Evolutionary conservation across 2,888 invertebrate genomes (phyloP).

Genomic region (Eurois occulta): DNA sequence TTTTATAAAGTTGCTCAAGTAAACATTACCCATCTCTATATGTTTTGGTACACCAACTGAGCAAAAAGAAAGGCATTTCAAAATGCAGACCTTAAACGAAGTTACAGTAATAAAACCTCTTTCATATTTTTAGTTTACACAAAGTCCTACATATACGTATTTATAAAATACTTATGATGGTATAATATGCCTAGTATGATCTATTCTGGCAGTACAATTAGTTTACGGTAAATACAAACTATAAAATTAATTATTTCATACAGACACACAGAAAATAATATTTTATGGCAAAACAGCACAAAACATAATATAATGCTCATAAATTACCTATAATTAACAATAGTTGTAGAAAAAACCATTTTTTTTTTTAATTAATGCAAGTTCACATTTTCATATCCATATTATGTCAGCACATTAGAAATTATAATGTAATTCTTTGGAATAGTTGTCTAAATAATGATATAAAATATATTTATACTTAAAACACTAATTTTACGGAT

Average conservation of each 20-base stretch:
- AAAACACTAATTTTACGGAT: conserved; percentile 48
- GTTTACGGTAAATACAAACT: conserved; percentile 48
- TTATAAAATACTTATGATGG: conserved; percentile 52
- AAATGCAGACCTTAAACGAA: conserved; percentile 1
- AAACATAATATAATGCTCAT: conserved; percentile 66
- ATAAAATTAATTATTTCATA: conserved; percentile 47
- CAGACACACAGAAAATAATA: conserved; percentile 59
- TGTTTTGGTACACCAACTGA: background rate
- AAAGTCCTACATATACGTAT: conserved; percentile 30
- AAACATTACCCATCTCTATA: background rate
- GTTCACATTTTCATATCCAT: conserved; percentile 48
- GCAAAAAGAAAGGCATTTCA: background rate
- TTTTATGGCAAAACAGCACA: conserved; percentile 65
- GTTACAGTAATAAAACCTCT: conserved; percentile 6
- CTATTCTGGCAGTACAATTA: conserved; percentile 53
- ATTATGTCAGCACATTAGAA: conserved; percentile 55
- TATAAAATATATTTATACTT: conserved; percentile 54
- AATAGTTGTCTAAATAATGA: conserved; percentile 65
- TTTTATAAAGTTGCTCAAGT: background rate
- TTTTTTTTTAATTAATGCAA: conserved; percentile 40
- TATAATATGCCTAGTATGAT: conserved; percentile 46
- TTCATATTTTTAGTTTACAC: conserved; percentile 49
- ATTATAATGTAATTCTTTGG: conserved; percentile 73
- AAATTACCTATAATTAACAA: conserved; percentile 74
- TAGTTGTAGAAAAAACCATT: conserved; percentile 54